Evolutionary conservation across 2,888 invertebrate genomes (phyloP).

Genomic region (Endotricha flammealis): DNA sequence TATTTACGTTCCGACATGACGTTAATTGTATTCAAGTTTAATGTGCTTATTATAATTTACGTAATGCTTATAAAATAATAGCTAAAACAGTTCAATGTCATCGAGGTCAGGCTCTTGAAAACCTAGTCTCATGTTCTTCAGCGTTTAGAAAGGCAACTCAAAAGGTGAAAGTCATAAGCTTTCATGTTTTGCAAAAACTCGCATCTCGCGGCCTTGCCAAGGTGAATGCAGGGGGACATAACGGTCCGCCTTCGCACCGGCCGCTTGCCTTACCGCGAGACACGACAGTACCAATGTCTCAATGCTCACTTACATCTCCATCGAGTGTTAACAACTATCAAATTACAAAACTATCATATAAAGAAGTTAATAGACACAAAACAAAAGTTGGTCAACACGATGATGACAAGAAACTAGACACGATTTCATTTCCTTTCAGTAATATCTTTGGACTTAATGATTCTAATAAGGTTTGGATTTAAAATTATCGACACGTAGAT

Average conservation of each 20-base stretch:
- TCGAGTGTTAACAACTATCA: constrained; percentile 27
- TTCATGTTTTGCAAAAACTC: constrained; percentile 72
- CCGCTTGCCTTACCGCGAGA: constrained; percentile 30
- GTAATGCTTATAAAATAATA: not conserved
- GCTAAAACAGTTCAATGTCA: constrained; percentile 1
- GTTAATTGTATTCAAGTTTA: not conserved
- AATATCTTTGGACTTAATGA: constrained; percentile 45
- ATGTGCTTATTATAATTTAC: not conserved
- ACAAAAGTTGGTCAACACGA: not conserved
- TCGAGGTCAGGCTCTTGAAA: constrained; percentile 1
- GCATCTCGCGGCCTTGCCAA: constrained; percentile 76
- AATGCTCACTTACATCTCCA: constrained; percentile 37
- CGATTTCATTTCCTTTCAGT: constrained; percentile 63
- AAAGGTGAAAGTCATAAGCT: constrained; percentile 76
- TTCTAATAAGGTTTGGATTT: constrained; percentile 47
- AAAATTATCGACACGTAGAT: constrained; percentile 57
- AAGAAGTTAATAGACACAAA: constrained; percentile 31
- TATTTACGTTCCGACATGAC: not conserved
- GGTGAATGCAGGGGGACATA: constrained; percentile 74
- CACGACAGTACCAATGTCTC: constrained; percentile 33
- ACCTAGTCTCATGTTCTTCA: constrained; percentile 33
- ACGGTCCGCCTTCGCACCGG: constrained; percentile 58
- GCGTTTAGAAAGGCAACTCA: constrained; percentile 70
- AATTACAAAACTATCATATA: constrained; percentile 16
- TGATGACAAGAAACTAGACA: constrained; percentile 38